A percentile compares a stretch with the other conserved stretches of the same genome.
Conservation (phyloP, 2,888 invertebrate genomes). For the Lordiphosa andalusiaca region DNA sequence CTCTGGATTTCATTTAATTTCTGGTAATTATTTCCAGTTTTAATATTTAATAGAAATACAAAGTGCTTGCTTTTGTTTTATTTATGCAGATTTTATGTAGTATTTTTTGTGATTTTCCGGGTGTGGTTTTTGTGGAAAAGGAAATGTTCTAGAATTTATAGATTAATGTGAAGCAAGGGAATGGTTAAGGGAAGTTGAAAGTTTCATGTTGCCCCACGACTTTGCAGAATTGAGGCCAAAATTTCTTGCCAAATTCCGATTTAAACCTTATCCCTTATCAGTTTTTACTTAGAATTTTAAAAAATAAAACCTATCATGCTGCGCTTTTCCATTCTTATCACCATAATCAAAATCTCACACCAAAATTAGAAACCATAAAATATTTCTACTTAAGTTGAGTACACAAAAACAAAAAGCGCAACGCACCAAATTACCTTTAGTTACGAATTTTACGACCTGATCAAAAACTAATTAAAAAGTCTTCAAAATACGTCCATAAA, state of each 20-base stretch:
- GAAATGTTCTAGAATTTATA: slow-evolving; percentile 22
- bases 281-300: background rate
- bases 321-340: no score
- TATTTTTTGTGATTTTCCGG: background rate
- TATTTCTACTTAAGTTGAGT: background rate
- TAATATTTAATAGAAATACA: background rate
- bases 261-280: background rate
- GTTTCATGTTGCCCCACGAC: no score
- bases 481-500: slow-evolving; percentile 47
- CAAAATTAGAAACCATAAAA: background rate
- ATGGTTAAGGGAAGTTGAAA: background rate
- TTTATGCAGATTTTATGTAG: background rate
- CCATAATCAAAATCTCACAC: background rate
- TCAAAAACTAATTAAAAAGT: slow-evolving; percentile 1
- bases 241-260: no score
- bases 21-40: slow-evolving; percentile 40
- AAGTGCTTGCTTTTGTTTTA: background rate
- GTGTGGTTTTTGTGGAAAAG: slow-evolving; percentile 12
- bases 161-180: slow-evolving; percentile 15
- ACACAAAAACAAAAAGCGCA: no score
- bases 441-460: slow-evolving; percentile 3
- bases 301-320: background rate
- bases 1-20: slow-evolving; percentile 20
- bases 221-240: no score
- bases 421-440: background rate